Conservation (phyloP, 2,888 invertebrate genomes). For the Oxystoma pomonae region DNA sequence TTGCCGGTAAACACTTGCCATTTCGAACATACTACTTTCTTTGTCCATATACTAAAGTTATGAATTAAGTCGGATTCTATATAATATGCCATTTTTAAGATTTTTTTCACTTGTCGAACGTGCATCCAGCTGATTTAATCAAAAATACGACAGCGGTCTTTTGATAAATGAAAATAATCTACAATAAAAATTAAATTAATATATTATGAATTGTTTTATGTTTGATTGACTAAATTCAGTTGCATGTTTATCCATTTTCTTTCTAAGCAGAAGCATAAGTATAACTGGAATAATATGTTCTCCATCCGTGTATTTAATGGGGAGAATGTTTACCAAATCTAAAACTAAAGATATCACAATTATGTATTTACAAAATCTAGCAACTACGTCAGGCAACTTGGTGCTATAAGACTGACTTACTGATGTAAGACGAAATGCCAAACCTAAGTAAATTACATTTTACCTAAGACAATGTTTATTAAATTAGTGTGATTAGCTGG, state of each 20-base stretch:
- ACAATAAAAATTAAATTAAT: too few species aligned
- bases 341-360: slow-evolving; percentile 86
- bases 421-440: background rate
- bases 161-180: too few species aligned
- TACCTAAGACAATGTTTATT: slow-evolving; percentile 49
- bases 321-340: slow-evolving; percentile 86
- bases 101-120: slow-evolving; percentile 62
- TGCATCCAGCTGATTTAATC: slow-evolving; percentile 64
- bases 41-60: slow-evolving; percentile 71
- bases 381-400: slow-evolving; percentile 57
- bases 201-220: slow-evolving; percentile 67
- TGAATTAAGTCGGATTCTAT: slow-evolving; percentile 69
- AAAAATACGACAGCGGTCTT: too few species aligned
- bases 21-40: slow-evolving; percentile 60
- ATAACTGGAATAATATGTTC: slow-evolving; percentile 62
- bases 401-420: background rate
- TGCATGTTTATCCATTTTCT: slow-evolving; percentile 35
- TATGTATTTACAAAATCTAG: slow-evolving; percentile 74
- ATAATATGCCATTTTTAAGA: slow-evolving; percentile 69
- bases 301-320: slow-evolving; percentile 91
- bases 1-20: slow-evolving; percentile 82
- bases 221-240: slow-evolving; percentile 76
- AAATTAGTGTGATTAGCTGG: slow-evolving; percentile 75
- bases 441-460: slow-evolving; percentile 67
- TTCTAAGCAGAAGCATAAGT: background rate